Evolutionary conservation across 2,888 invertebrate genomes (phyloP).

Genomic region (Poecilus cupreus): DNA sequence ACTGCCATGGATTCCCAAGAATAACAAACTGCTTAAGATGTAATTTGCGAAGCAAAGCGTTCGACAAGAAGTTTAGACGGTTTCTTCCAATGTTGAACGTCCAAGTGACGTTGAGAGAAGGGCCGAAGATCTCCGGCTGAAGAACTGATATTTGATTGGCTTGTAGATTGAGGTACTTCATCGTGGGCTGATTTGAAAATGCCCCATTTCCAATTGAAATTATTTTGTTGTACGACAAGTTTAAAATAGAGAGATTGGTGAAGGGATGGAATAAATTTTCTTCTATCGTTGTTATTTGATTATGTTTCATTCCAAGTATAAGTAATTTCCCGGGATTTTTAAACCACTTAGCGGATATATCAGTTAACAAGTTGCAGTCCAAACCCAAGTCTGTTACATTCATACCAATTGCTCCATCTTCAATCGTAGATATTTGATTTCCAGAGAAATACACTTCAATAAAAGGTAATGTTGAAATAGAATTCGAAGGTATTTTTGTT

Average conservation of each 20-base stretch:
- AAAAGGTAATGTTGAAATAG: neutral
- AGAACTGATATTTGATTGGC: conserved; percentile 9
- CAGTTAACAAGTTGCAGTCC: conserved; percentile 10
- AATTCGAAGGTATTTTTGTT: neutral
- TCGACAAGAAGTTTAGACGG: conserved; percentile 1
- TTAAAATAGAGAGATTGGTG: neutral
- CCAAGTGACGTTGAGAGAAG: neutral
- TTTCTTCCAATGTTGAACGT: conserved; percentile 26
- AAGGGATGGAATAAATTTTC: conserved; percentile 23
- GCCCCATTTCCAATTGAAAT: conserved; percentile 40
- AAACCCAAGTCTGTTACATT: conserved; percentile 22
- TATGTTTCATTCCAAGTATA: neutral
- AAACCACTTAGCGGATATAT: conserved; percentile 13
- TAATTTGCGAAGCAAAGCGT: conserved; percentile 5
- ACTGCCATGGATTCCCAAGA: conserved; percentile 41
- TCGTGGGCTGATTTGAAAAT: neutral
- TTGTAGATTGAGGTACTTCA: neutral
- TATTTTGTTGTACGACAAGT: conserved; percentile 18
- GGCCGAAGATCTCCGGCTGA: conserved; percentile 15
- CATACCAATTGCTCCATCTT: conserved; percentile 12
- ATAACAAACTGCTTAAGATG: neutral
- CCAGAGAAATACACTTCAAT: neutral
- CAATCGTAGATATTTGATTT: conserved; percentile 28
- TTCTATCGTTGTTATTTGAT: conserved; percentile 13
- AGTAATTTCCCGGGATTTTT: conserved; percentile 15